Conservation (phyloP, 2,888 invertebrate genomes). For the Tuta absoluta region DNA sequence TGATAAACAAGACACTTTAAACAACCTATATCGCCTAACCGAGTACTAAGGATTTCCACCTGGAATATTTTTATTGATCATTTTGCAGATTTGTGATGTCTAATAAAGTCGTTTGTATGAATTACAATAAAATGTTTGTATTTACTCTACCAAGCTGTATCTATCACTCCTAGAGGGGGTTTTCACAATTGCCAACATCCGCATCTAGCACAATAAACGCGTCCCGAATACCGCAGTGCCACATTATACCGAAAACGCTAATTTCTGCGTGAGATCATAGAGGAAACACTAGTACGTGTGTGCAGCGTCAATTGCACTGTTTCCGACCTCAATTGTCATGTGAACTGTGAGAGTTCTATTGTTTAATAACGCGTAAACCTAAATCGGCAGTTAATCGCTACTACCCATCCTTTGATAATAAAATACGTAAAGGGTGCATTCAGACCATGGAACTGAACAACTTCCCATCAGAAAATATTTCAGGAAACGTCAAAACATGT, state of each 20-base stretch:
- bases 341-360: neutral
- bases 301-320: slow-evolving; percentile 12
- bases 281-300: neutral
- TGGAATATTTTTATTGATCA: too few relatives aligned
- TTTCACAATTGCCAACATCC: neutral
- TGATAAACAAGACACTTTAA: too few relatives aligned
- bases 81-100: too few relatives aligned
- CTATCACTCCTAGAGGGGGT: neutral
- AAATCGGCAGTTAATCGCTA: too few relatives aligned
- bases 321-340: neutral
- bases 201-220: slow-evolving; percentile 8
- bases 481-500: too few relatives aligned
- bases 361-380: neutral
- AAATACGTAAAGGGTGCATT: too few relatives aligned
- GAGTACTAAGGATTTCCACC: too few relatives aligned
- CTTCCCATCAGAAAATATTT: too few relatives aligned
- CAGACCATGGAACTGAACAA: too few relatives aligned
- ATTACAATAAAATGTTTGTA: neutral
- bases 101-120: too few relatives aligned
- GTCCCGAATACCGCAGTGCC: neutral
- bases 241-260: neutral
- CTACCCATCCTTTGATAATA: too few relatives aligned
- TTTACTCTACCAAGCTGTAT: neutral
- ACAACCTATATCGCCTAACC: too few relatives aligned
- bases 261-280: slow-evolving; percentile 18